These are phyloP conservation scores for Malurus alboscapulatus DNA, from an alignment of 2,113 vertebrate species.

Conservation along the genomic window DNA sequence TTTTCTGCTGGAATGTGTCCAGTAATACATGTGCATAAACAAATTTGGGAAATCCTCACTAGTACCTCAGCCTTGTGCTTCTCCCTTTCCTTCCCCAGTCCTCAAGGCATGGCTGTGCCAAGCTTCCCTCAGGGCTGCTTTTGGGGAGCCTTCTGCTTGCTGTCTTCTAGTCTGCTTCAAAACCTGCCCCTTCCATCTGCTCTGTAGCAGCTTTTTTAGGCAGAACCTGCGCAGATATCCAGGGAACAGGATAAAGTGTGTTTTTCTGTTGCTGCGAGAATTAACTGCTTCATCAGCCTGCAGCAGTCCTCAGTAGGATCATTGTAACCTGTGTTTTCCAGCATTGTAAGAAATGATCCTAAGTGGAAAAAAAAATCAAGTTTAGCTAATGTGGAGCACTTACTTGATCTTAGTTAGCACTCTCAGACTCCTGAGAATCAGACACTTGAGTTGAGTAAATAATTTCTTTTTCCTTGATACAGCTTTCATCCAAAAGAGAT, in stretches of 20 bases:
- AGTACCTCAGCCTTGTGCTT: not conserved
- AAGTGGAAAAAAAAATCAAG: not conserved
- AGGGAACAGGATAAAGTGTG: not conserved
- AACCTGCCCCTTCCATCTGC: not conserved
- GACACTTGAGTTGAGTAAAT: not conserved
- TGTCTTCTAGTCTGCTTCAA: not conserved
- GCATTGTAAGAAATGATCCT: not conserved
- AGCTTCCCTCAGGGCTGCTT: not conserved
- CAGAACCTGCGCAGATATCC: not conserved
- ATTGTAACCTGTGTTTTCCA: not conserved
- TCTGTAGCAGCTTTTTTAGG: not conserved
- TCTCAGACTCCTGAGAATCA: not conserved
- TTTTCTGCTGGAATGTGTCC: not conserved
- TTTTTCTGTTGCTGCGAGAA: not conserved
- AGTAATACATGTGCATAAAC: not conserved
- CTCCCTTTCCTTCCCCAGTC: not conserved
- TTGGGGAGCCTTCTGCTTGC: not conserved
- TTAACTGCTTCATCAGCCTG: not conserved
- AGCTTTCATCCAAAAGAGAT: not conserved
- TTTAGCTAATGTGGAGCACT: not conserved
- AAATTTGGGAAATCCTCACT: not conserved
- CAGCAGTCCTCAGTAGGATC: not conserved
- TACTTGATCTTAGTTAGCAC: not conserved
- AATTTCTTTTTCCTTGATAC: not conserved
- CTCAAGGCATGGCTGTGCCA: not conserved